These are phyloP conservation scores for Mastomys coucha DNA, from an alignment of 2,113 vertebrate genomes.

Conservation along the genomic window DNA sequence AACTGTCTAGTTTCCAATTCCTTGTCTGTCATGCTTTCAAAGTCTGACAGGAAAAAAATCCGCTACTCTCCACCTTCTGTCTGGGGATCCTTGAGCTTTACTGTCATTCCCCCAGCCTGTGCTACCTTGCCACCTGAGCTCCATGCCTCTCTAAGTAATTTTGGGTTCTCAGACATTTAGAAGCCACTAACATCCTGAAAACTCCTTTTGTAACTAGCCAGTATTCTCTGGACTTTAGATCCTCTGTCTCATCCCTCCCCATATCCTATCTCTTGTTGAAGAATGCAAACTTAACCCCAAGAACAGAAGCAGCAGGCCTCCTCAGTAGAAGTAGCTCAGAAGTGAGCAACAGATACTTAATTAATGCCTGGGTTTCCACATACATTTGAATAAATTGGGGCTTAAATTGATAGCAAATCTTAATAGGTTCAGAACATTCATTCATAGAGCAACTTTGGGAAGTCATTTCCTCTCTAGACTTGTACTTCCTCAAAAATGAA, in stretches of 20 bases:
- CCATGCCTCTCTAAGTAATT: background rate
- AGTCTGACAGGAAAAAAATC: conserved; percentile 9
- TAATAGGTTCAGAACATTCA: background rate
- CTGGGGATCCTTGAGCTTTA: conserved; percentile 17
- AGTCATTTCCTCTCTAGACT: conserved; percentile 44
- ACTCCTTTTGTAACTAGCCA: background rate
- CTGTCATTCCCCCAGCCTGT: background rate
- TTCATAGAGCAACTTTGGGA: background rate
- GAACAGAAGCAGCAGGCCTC: conserved; percentile 44
- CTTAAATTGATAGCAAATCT: background rate
- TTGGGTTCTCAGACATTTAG: background rate
- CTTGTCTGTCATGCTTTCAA: conserved; percentile 24
- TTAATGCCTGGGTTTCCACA: background rate
- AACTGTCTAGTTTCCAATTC: background rate
- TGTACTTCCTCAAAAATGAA: conserved; percentile 50
- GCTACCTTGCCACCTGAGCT: background rate
- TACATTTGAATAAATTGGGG: background rate
- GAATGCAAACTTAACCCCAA: background rate
- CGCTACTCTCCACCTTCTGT: background rate
- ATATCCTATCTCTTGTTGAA: background rate
- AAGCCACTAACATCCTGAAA: background rate
- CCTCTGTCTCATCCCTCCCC: background rate
- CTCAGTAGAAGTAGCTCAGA: background rate
- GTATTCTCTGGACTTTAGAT: background rate
- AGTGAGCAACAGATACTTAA: background rate